Evolutionary conservation across 2,797 vertebrate species (phyloP).

Genomic region (Onychomys torridus): DNA sequence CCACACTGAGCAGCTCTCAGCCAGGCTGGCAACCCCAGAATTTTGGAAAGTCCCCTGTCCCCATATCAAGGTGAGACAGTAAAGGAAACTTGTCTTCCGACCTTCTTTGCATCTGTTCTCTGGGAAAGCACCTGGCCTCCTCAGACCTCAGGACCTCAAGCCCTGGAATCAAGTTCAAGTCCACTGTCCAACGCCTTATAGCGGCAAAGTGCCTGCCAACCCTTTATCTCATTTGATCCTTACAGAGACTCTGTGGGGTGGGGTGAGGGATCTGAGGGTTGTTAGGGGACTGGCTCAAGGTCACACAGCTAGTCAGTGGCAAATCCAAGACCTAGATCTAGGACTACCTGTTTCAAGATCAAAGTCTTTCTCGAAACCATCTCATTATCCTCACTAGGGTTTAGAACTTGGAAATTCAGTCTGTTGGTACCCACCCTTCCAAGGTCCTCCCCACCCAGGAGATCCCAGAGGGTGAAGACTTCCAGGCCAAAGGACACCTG

Average conservation of each 20-base stretch:
- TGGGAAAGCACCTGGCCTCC: neutral
- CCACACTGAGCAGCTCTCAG: constrained; percentile 61
- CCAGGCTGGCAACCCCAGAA: neutral
- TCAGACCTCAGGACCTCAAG: no score
- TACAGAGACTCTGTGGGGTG: neutral
- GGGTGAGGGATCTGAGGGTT: neutral
- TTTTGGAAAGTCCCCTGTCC: neutral
- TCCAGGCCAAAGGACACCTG: neutral
- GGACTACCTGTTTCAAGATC: constrained; percentile 64
- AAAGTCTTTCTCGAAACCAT: constrained; percentile 70
- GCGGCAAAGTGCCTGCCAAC: neutral
- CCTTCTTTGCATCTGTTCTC: neutral
- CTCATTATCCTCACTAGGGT: neutral
- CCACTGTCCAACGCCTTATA: neutral
- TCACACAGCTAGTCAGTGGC: constrained; percentile 72
- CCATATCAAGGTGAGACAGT: neutral
- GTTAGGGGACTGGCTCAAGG: constrained; percentile 23
- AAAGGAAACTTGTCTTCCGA: no score
- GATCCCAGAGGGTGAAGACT: neutral
- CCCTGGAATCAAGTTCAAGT: neutral
- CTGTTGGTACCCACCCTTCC: neutral
- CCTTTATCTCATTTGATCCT: constrained; percentile 4
- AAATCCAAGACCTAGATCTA: constrained; percentile 51
- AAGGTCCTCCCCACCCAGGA: neutral
- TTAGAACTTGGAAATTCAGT: constrained; percentile 37